phyloP scores from a whole-genome alignment of 2,888 invertebrate genomes.

The Cylindroiulus punctatus region DNA sequence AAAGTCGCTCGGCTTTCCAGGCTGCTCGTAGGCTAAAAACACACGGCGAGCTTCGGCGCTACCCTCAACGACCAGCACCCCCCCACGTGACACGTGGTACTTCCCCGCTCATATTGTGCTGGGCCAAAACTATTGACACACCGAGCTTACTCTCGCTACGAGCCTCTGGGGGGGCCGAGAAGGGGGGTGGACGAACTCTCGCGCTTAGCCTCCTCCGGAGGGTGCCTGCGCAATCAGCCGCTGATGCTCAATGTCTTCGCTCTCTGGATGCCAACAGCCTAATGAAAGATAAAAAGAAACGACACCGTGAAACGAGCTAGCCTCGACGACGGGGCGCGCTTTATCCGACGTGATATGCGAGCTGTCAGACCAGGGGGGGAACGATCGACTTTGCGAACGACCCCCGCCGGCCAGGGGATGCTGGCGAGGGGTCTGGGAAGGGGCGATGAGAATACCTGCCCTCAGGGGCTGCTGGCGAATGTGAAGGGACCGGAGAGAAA shows the following conservation, averaged over 20 bases:
- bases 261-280: neutral
- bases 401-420: no score
- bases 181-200: neutral
- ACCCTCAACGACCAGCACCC: neutral
- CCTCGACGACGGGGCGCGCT: neutral
- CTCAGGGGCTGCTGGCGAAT: no score
- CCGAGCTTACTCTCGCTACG: conserved; percentile 50
- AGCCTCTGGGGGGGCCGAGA: neutral
- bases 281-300: neutral
- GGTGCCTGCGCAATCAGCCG: no score
- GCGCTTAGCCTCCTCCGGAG: neutral
- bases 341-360: no score
- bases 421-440: no score
- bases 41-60: neutral
- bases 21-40: neutral
- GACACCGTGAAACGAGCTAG: neutral
- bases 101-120: conserved; percentile 46
- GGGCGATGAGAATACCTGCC: no score
- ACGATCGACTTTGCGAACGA: no score
- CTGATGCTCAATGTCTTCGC: no score
- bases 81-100: conserved; percentile 31
- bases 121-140: conserved; percentile 49
- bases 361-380: no score
- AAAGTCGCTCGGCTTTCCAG: neutral
- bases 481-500: no score